Base-by-base conservation (phyloP, 2,113 vertebrate species). In the Fulica atra region DNA sequence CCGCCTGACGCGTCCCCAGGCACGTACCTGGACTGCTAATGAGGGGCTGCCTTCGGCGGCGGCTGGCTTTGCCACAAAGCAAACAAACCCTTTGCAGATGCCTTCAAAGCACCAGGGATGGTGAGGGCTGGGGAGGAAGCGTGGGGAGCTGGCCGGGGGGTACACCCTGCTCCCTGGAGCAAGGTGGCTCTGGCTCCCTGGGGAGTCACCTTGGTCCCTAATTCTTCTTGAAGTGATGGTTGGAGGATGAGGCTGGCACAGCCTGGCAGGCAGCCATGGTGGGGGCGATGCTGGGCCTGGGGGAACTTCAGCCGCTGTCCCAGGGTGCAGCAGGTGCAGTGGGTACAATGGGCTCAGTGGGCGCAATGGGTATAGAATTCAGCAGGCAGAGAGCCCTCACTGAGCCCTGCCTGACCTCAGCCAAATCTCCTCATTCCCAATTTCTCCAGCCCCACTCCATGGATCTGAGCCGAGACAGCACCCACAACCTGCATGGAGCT, bases 1-100 rank as follows among this genome's bases (percentile, higher is more conserved):
- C 93, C 36, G 4, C 83, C 50, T 26, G 24, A 89, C 35, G 68
- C 86, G 81, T 96, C 92, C 89, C 91, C 88, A 76, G 51, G 89
- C 90, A 91, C 19, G 64, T 84, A 88, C 96, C 92, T 92, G 87
- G 96, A 95, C 93, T 95, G 78, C 89, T 96, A 96, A 98, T 95
- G 95, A 97, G 92, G 76, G 93, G 94, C 76, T 60, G 89, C 91
- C 93, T 93, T 79, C 40, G 60, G 91, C 42, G 44, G 20, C 84
- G 51, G 64, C 68, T 96, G 96, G 42, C 64, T 94, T 89, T 56
- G 92, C 70, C 95, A 92, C 76, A 96, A 97, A 97, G 92, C 76
- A 96, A 97, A 97, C 92, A 96, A 93, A 71, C 82, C 79, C 89
- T 95, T 94, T 80, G 91, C 95, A 77, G 97, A 36, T 81, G 82